phyloP scores from a whole-genome alignment of 2,888 invertebrate species.

The Cenopis cana region DNA sequence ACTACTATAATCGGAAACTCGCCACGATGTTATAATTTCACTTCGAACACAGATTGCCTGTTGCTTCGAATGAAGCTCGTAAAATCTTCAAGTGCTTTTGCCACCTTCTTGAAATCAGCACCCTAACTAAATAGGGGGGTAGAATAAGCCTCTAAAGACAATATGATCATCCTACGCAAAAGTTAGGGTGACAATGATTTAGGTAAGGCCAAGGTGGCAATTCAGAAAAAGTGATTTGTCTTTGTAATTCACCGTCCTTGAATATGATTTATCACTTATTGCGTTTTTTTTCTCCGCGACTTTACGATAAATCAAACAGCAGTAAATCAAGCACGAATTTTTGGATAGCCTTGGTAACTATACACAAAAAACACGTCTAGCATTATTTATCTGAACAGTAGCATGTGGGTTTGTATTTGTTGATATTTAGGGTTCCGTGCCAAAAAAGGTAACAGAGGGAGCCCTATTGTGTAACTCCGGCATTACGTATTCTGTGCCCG shows the following conservation, averaged over 20 bases:
- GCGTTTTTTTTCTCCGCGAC: background rate
- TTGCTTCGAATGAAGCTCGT: too few relatives aligned
- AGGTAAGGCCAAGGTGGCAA: too few relatives aligned
- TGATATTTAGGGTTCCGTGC: background rate
- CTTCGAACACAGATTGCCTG: background rate
- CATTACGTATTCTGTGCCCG: too few relatives aligned
- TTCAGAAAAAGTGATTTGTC: too few relatives aligned
- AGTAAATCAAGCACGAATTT: background rate
- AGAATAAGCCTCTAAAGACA: too few relatives aligned
- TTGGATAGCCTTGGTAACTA: background rate
- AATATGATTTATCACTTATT: background rate
- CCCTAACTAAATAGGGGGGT: too few relatives aligned
- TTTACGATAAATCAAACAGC: background rate
- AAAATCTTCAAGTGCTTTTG: too few relatives aligned
- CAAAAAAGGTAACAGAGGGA: too few relatives aligned
- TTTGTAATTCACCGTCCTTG: background rate
- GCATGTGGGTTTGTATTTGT: background rate
- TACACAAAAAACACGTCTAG: background rate
- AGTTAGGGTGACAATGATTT: too few relatives aligned
- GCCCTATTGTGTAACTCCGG: too few relatives aligned
- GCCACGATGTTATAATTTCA: background rate
- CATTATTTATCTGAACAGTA: background rate
- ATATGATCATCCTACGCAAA: too few relatives aligned
- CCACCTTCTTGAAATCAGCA: too few relatives aligned
- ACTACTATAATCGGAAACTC: background rate